Evolutionary conservation across 1,140 invertebrate genomes (phyloP), one percentile per base, ranked within the genome.

Genomic region (Diuraphis noxia): DNA sequence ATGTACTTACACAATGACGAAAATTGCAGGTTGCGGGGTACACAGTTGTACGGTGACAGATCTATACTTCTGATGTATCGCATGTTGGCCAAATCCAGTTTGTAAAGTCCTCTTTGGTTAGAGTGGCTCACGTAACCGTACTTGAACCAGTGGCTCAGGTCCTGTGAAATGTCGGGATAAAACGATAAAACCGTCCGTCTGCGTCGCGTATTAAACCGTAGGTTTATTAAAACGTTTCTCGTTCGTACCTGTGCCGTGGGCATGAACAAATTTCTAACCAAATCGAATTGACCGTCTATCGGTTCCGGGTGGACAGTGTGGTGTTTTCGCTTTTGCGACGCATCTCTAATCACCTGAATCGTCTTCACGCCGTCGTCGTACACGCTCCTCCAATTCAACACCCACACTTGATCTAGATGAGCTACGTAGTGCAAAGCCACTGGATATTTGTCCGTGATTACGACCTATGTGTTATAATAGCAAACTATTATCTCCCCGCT

Each of bases 51-150:
- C 17, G 95, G 95, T 4, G 96, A 96, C 36, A 97, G 94, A 94
- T 97, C 96, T 4, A 97, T 95, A 82, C 96, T 96, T 92, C 96
- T 95, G 49, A 96, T 95, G 93, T 97, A 97, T 93, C 96, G 95
- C 95, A 97, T 96, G 93, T 96, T 96, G 36, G 95, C 95, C 93
- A 97, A 94, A 93, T 97, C 96, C 34, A 97, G 94, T 94, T 97
- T 97, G 94, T 96, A 97, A 92, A 97, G 94, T 41, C 96, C 96
- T 87, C 96, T 93, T 93, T 97, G 96, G 93, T 96, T 96, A 49
- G 95, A 96, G 93, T 97, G 96, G 34, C 96, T 96, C 13, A 97
- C 96, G 93, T 97, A 97, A 25, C 96, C 97, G 94, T 96, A 97
- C 93, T 96, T 96, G 93, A 96, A 97, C 92, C 94, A 95, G 93